Evolutionary conservation across 2,797 vertebrate genomes (phyloP).

Genomic region (Nothura maculosa): DNA sequence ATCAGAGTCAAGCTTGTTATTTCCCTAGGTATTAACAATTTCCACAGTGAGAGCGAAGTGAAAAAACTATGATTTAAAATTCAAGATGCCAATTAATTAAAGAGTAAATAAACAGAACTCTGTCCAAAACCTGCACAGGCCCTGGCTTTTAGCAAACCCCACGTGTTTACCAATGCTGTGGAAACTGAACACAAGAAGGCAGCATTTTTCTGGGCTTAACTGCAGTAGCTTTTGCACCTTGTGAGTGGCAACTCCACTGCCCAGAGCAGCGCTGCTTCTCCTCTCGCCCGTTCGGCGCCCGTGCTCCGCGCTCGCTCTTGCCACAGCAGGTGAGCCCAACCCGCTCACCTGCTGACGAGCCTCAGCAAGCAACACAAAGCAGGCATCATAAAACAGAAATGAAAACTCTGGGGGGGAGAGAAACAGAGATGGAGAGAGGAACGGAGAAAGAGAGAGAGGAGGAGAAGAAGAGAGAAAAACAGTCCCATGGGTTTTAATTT

Average conservation of each 20-base stretch:
- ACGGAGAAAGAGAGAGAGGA: no score
- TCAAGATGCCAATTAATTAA: not conserved
- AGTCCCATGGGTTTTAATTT: not conserved
- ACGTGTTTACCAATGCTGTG: rapidly evolving
- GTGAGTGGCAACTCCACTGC: not conserved
- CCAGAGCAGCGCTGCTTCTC: not conserved
- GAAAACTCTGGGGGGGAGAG: no score
- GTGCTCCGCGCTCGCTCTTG: not conserved
- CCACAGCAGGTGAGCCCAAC: not conserved
- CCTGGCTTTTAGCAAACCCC: not conserved
- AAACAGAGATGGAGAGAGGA: no score
- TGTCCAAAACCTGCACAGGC: not conserved
- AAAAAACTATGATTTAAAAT: not conserved
- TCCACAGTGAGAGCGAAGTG: not conserved
- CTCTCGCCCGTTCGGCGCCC: not conserved
- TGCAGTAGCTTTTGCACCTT: not conserved
- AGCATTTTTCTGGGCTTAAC: not conserved
- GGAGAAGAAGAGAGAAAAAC: no score
- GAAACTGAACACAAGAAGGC: not conserved
- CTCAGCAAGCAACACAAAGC: not conserved
- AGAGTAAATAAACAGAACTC: not conserved
- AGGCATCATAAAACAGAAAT: rapidly evolving
- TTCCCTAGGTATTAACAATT: not conserved
- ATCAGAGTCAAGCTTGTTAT: not conserved
- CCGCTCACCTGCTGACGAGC: not conserved